Evolutionary conservation across 1,140 invertebrate genomes (phyloP), one percentile per base, ranked within the genome.

Genomic region (Drosophila tani): DNA sequence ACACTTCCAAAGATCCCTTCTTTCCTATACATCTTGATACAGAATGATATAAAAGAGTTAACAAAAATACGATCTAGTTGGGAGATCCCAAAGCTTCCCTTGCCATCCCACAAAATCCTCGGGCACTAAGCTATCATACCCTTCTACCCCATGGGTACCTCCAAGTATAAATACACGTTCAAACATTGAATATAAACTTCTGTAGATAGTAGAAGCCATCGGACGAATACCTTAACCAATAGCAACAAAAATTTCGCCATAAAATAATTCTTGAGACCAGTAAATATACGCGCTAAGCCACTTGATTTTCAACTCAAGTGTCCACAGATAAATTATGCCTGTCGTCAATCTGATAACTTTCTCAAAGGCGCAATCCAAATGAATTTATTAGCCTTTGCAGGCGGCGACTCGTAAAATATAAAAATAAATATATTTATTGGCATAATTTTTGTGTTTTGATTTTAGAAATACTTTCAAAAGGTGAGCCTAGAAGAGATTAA

Each of bases 271-370:
- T 19, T 19, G 17, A 5, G 0, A 35, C 19, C 1, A 7, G 50
- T 11, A 35, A 51, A 51, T 32, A 40, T 6, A 40, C 38, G 0
- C 38, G 50, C n/a, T 17, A 8, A 35, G 29, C 12, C 50, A 53
- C 29, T 53, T 53, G 50, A 53, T 35, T 53, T 35, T 35, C 6
- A 53, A 53, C 50, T 53, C 50, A 53, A 53, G 50, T 53, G 50
- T 14, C 29, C 15, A 35, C 50, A 35, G 50, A 8, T 35, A 19
- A 35, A 35, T 17, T 53, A 53, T 53, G 6, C 50, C 17, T 14
- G 17, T 14, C 17, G 11, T 19, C 50, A 6, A 53, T 53, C 50
- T 53, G 50, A 53, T 53, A 53, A 11, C 29, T 35, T 53, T 19
- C 29, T 14, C 19, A 8, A 40, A 40, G 38, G 38, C 38, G 38